phyloP scores from a whole-genome alignment of 2,888 invertebrate genomes.

The Oscheius myriophilus region DNA sequence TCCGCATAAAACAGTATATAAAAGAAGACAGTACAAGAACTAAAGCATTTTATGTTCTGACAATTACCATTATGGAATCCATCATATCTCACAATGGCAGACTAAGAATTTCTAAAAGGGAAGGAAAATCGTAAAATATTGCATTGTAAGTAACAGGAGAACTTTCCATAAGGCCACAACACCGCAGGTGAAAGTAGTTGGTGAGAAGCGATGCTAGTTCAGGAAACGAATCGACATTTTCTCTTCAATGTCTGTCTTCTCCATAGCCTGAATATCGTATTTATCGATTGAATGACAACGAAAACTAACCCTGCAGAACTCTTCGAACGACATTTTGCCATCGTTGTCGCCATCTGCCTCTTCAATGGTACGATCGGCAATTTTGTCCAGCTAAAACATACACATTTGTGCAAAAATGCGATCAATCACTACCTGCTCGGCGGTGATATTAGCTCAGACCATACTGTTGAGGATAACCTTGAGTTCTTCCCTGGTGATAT shows the following conservation, averaged over 20 bases:
- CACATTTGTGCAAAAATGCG: too few relatives aligned
- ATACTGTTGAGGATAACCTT: constrained; percentile 97
- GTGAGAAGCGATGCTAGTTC: constrained; percentile 76
- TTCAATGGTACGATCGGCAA: constrained; percentile 94
- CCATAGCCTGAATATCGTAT: constrained; percentile 85
- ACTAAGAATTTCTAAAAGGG: too few relatives aligned
- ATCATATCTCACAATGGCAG: too few relatives aligned
- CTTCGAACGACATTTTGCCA: constrained; percentile 94
- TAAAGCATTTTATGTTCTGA: too few relatives aligned
- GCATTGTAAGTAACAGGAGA: too few relatives aligned
- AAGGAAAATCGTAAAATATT: too few relatives aligned
- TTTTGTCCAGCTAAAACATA: constrained; percentile 78
- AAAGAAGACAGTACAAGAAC: too few relatives aligned
- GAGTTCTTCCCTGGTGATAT: constrained; percentile 82
- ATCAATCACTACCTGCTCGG: constrained; percentile 76
- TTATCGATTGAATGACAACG: too few relatives aligned
- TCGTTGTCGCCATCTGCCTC: constrained; percentile 97
- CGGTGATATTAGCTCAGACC: constrained; percentile 93
- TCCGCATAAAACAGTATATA: too few relatives aligned
- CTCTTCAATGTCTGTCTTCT: constrained; percentile 95
- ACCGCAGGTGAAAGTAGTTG: too few relatives aligned
- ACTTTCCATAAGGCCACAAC: too few relatives aligned
- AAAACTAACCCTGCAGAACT: constrained; percentile 78
- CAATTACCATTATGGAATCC: too few relatives aligned
- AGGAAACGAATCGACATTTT: constrained; percentile 99